Percentiles rank a stretch among this genome's conserved stretches.
Evolutionary conservation across 2,888 invertebrate genomes (phyloP).

Genomic region (Lycaena phlaeas): DNA sequence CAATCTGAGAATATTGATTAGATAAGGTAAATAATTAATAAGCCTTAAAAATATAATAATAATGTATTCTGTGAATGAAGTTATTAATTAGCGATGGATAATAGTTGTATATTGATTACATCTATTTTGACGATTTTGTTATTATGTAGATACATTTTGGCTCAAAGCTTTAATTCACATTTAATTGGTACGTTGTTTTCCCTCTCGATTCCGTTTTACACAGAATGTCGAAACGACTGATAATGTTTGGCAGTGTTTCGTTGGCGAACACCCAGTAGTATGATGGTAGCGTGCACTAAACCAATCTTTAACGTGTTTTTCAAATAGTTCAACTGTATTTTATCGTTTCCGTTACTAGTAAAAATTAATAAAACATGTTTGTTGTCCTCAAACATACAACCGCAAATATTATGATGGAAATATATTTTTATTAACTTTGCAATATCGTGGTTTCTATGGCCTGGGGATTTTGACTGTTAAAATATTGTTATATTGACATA

Average conservation of each 20-base stretch:
- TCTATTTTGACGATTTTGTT: no score
- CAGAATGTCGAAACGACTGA: conserved; percentile 38
- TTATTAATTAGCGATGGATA: no score
- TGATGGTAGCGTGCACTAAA: conserved; percentile 9
- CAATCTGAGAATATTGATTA: no score
- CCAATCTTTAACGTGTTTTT: conserved; percentile 8
- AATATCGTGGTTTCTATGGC: background rate
- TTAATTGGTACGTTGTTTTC: background rate
- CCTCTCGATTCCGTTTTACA: conserved; percentile 12
- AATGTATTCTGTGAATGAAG: no score
- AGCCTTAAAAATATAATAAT: no score
- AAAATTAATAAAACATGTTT: conserved; percentile 10
- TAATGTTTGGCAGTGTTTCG: conserved; percentile 54
- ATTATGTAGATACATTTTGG: no score
- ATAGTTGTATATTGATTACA: no score
- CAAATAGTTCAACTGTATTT: conserved; percentile 29
- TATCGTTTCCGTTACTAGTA: conserved; percentile 4
- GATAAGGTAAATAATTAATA: no score
- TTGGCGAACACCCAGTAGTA: conserved; percentile 48
- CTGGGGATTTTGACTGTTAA: background rate
- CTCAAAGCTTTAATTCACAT: no score
- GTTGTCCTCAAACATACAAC: background rate
- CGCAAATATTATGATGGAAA: background rate
- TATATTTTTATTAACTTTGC: background rate
- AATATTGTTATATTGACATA: conserved; percentile 15